Conservation (phyloP, 1,140 invertebrate genomes). For the Drosophila sproati region DNA sequence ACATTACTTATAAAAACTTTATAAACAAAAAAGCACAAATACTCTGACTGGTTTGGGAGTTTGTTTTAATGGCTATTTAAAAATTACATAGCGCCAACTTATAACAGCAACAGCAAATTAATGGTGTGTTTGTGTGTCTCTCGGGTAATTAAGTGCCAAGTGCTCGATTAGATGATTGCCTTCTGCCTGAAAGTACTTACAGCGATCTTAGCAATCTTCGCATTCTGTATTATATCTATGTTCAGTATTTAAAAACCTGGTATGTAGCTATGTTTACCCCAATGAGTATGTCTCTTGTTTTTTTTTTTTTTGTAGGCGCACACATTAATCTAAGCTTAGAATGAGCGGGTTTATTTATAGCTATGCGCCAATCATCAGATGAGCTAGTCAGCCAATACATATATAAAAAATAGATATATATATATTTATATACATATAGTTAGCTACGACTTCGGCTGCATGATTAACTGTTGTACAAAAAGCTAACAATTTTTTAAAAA, state of each 20-base stretch:
- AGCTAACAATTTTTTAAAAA: conserved; percentile 15
- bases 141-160: conserved; percentile 74
- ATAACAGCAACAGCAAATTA: conserved; percentile 29
- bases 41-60: conserved; percentile 24
- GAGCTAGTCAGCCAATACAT: conserved; percentile 31
- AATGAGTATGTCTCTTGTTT: conserved; percentile 9
- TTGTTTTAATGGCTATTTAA: conserved; percentile 46
- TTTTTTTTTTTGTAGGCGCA: conserved; percentile 35
- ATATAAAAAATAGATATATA: conserved; percentile 11
- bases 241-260: conserved; percentile 34
- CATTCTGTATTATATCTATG: conserved; percentile 37
- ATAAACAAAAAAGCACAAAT: conserved; percentile 4
- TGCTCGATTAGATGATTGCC: conserved; percentile 65
- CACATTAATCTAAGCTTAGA: conserved; percentile 53
- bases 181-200: conserved; percentile 45
- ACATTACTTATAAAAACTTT: conserved; percentile 23
- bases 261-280: conserved; percentile 30
- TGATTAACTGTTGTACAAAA: conserved; percentile 66
- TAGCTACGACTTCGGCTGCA: conserved; percentile 37
- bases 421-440: conserved; percentile 3
- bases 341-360: conserved; percentile 71
- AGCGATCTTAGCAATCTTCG: conserved; percentile 47
- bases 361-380: conserved; percentile 46
- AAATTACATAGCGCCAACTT: conserved; percentile 54
- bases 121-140: conserved; percentile 11